A percentile compares a stretch with the other conserved stretches of the same genome.
These are phyloP conservation scores for Drosophila kuntzei DNA, from an alignment of 2,888 invertebrate genomes.

Conservation along the genomic window DNA sequence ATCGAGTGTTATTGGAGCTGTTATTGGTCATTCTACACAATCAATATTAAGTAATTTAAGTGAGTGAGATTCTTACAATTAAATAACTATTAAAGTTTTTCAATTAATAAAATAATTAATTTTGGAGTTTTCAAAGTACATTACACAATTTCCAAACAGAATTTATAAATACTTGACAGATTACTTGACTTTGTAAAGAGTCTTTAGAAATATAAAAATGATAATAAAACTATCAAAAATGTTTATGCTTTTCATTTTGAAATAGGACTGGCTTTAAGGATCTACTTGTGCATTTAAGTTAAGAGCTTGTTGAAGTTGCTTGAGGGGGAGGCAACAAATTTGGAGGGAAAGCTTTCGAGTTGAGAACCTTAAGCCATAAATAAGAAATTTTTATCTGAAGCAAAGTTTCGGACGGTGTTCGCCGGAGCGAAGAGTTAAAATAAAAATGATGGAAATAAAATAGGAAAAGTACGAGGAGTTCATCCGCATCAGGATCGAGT, in stretches of 20 bases:
- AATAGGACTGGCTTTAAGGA: constrained; percentile 17
- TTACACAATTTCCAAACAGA: too few relatives aligned
- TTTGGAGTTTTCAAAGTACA: neutral
- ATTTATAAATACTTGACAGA: too few relatives aligned
- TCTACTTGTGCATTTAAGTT: constrained; percentile 20
- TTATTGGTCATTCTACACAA: neutral
- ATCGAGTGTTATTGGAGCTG: neutral
- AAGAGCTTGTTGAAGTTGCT: constrained; percentile 11
- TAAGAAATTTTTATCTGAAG: constrained; percentile 81
- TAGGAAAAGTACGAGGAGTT: constrained; percentile 73
- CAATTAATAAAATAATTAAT: neutral
- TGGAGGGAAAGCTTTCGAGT: constrained; percentile 48
- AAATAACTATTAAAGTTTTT: neutral
- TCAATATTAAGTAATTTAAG: neutral
- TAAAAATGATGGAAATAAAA: constrained; percentile 80
- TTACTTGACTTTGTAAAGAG: neutral
- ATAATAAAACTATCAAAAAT: neutral
- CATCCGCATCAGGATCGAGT: constrained; percentile 59
- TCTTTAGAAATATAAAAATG: neutral
- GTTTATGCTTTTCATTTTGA: neutral
- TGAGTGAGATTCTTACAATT: neutral
- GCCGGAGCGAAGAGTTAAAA: constrained; percentile 67
- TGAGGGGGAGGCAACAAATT: constrained; percentile 44
- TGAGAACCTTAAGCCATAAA: constrained; percentile 81
- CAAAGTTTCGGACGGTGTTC: constrained; percentile 74